Evolutionary conservation across 2,113 vertebrate genomes (phyloP).

Genomic region (Albula goreensis): DNA sequence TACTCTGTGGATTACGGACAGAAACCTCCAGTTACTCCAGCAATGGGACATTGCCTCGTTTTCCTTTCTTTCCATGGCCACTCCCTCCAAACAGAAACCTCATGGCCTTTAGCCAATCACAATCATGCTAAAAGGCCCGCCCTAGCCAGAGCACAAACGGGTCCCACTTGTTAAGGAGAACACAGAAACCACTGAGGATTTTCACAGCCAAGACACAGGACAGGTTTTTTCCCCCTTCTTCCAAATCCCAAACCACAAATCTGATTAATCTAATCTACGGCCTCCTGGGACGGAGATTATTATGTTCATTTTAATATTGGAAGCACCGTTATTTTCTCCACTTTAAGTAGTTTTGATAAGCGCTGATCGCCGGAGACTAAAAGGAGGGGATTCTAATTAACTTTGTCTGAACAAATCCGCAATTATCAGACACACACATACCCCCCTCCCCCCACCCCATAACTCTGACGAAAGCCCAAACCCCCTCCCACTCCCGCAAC

Average conservation of each 20-base stretch:
- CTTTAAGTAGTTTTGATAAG: constrained; percentile 75
- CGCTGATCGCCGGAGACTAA: constrained; percentile 72
- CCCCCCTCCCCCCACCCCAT: constrained; percentile 19
- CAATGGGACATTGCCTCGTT: neutral
- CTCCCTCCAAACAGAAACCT: neutral
- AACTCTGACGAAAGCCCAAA: neutral
- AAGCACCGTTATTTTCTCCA: constrained; percentile 78
- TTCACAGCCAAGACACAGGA: neutral
- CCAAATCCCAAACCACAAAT: constrained; percentile 2
- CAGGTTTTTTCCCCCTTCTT: neutral
- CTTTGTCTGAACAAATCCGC: constrained; percentile 74
- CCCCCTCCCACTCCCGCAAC: no score
- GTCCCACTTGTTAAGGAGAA: neutral
- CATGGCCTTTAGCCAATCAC: neutral
- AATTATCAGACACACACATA: constrained; percentile 58
- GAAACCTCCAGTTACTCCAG: neutral
- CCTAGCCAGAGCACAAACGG: neutral
- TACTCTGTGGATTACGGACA: neutral
- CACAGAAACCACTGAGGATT: neutral
- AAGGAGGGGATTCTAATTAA: constrained; percentile 78
- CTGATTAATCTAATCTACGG: constrained; percentile 69
- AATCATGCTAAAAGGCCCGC: neutral
- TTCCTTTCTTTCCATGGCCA: no score
- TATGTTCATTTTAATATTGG: constrained; percentile 73
- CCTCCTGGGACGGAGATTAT: constrained; percentile 72